These are phyloP conservation scores for Ramphastos sulfuratus DNA, from an alignment of 2,113 vertebrate genomes.

Conservation along the genomic window DNA sequence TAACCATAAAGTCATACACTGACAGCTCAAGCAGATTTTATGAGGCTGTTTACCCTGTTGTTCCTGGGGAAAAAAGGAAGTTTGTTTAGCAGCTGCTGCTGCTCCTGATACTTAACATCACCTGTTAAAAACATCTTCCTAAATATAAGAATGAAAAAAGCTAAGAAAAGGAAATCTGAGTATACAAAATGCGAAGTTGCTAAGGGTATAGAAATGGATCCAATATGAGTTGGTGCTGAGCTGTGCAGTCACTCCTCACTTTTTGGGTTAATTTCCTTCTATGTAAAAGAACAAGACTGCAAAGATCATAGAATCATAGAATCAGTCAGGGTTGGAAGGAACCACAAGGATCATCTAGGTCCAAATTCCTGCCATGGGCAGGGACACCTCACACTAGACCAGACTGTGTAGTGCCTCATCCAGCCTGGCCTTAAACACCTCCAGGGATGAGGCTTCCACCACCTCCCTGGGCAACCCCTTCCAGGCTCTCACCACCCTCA, in stretches of 20 bases:
- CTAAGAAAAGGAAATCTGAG: background rate
- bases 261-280: background rate
- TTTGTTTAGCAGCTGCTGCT: constrained; percentile 38
- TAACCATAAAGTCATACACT: constrained; percentile 48
- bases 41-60: constrained; percentile 56
- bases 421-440: too few species aligned
- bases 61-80: constrained; percentile 12
- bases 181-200: background rate
- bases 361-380: too few species aligned
- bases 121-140: background rate
- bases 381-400: too few species aligned
- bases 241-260: background rate
- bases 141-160: background rate
- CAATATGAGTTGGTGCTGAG: background rate
- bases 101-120: background rate
- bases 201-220: background rate
- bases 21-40: constrained; percentile 49
- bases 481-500: too few species aligned
- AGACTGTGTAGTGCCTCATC: too few species aligned
- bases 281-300: too few species aligned
- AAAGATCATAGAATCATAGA: too few species aligned
- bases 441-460: too few species aligned
- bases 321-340: too few species aligned
- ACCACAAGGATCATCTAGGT: too few species aligned
- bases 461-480: too few species aligned